Evolutionary conservation across 2,888 invertebrate genomes (phyloP), one percentile per base, ranked within the genome.

Genomic region (Octonoba sinensis): DNA sequence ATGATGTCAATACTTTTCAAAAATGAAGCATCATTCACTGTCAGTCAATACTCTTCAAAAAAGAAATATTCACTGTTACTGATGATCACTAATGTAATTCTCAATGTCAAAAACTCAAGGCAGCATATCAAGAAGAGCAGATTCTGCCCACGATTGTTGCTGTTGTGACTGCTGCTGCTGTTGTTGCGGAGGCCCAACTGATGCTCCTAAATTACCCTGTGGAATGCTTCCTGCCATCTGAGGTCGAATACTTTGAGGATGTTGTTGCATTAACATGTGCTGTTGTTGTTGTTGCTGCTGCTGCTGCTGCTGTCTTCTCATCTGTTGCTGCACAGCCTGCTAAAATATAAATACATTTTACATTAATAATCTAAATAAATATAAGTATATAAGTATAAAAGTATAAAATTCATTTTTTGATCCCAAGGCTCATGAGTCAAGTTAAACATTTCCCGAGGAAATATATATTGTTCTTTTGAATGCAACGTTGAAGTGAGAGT

Each of bases 251-350:
- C 78, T 74, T 54, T 73, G 70, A 18, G 83, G 71, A 22, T 75
- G 74, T 27, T 82, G 79, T 72, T 57, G 64, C 54, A 76, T 65
- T 24, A 79, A 24, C 69, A 71, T 65, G 15, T 70, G 76, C 18
- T 76, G 77, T 44, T 54, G 22, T 36, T 49, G 46, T 46, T 18
- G 71, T 73, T 44, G 86, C 85, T 15, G 86, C 85, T 62, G 86
- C 87, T 6, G 87, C 87, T 36, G 85, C 85, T 13, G 86, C 85
- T 57, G 86, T 87, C 65, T 56, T 46, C 70, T 46, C 56, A 71
- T 47, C 60, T 75, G 70, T 49, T 73, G 67, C 54, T 47, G 54
- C 15, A 16, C 15, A 22, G 20, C 22, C 49, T 71, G 82, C 51
- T 65, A 57, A 11, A 65, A 46, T 4, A 46, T 22, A 22, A 11